Percentiles rank a stretch among this genome's conserved stretches.
These are phyloP conservation scores for Pseudococcus jackbeardsleyi DNA, from an alignment of 2,888 invertebrate species.

Conservation along the genomic window DNA sequence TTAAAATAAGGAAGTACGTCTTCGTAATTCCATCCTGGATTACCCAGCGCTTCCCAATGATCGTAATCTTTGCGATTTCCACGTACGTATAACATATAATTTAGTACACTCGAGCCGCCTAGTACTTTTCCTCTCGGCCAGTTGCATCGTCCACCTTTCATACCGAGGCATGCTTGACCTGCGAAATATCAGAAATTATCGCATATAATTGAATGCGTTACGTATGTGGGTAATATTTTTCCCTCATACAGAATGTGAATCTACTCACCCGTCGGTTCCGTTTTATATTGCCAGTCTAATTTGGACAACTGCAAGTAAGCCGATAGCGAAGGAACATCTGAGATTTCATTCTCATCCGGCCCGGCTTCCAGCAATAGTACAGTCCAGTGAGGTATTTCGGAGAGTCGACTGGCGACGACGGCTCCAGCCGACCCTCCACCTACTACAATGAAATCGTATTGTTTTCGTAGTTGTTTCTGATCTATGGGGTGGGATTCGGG, in stretches of 20 bases:
- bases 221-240: no score
- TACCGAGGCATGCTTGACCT: conserved; percentile 80
- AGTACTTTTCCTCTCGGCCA: conserved; percentile 92
- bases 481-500: conserved; percentile 84
- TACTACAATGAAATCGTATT: conserved; percentile 87
- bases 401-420: conserved; percentile 85
- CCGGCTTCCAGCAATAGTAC: conserved; percentile 87
- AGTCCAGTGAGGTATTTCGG: conserved; percentile 82
- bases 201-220: neutral
- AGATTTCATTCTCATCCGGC: conserved; percentile 88
- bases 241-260: neutral
- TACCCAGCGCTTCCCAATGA: conserved; percentile 84
- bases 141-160: conserved; percentile 84
- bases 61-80: conserved; percentile 89
- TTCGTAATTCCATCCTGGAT: conserved; percentile 89
- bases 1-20: conserved; percentile 89
- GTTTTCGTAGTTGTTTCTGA: conserved; percentile 77
- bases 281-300: conserved; percentile 91
- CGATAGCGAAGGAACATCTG: conserved; percentile 88
- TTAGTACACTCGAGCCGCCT: conserved; percentile 88
- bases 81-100: conserved; percentile 92
- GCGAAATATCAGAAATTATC: conserved; percentile 20
- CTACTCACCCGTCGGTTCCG: conserved; percentile 80
- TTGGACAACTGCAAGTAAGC: conserved; percentile 88
- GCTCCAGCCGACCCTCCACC: conserved; percentile 93